Percentiles rank a stretch among this genome's conserved stretches.
phyloP scores from a whole-genome alignment of 2,113 vertebrate genomes.

The Caranx melampygus region DNA sequence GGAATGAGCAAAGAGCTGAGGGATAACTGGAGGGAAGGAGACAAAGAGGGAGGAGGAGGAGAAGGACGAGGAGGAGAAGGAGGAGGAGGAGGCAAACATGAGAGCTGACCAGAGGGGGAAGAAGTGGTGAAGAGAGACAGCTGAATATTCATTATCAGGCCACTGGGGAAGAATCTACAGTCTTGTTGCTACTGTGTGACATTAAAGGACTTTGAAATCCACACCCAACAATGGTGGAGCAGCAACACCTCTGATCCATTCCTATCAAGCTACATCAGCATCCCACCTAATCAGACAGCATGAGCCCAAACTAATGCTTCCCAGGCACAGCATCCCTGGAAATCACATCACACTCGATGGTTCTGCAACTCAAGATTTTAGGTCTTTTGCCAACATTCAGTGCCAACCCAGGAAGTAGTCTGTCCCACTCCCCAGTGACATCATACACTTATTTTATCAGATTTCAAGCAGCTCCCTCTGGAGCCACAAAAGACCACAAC shows the following conservation, averaged over 20 bases:
- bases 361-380: neutral
- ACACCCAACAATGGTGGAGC: neutral
- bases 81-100: slow-evolving; percentile 32
- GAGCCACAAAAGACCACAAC: too few relatives aligned
- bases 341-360: neutral
- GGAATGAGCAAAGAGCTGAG: slow-evolving; percentile 48
- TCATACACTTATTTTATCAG: too few relatives aligned
- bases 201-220: neutral
- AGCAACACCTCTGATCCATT: slow-evolving; percentile 22
- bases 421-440: too few relatives aligned
- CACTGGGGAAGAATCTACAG: slow-evolving; percentile 41
- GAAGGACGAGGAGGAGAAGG: slow-evolving; percentile 15
- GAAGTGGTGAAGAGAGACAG: slow-evolving; percentile 56
- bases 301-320: slow-evolving; percentile 3
- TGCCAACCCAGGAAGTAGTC: neutral
- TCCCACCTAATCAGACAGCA: slow-evolving; percentile 32
- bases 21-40: slow-evolving; percentile 35
- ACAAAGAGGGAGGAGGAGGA: slow-evolving; percentile 5
- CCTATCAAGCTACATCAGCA: slow-evolving; percentile 34
- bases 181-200: slow-evolving; percentile 22
- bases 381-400: neutral
- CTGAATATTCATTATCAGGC: slow-evolving; percentile 66
- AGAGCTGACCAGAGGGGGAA: slow-evolving; percentile 47
- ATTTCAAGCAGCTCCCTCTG: too few relatives aligned
- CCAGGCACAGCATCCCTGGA: neutral